These are phyloP conservation scores for Castor canadensis DNA, from an alignment of 2,113 vertebrate genomes.

Conservation along the genomic window DNA sequence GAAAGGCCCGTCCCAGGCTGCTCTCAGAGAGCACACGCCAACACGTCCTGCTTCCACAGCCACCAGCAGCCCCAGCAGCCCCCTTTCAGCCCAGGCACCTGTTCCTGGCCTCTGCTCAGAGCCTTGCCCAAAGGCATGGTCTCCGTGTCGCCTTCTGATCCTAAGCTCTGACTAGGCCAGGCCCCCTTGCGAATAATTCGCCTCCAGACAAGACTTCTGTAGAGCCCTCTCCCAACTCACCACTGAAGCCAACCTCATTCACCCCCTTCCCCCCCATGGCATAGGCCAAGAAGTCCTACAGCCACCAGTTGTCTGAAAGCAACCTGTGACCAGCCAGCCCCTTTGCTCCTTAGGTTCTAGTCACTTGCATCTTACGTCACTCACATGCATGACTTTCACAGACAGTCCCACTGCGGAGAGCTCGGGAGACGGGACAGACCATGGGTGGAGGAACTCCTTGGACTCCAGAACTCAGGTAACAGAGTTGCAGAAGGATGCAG, in stretches of 20 bases:
- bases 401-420: background rate
- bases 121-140: background rate
- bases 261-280: background rate
- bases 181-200: background rate
- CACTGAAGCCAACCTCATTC: background rate
- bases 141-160: background rate
- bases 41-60: background rate
- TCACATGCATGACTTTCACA: background rate
- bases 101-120: background rate
- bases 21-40: background rate
- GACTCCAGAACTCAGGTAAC: background rate
- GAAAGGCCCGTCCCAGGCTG: background rate
- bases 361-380: background rate
- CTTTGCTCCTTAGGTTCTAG: background rate
- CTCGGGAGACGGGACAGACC: background rate
- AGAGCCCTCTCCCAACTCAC: background rate
- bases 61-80: background rate
- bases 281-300: background rate
- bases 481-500: slow-evolving; percentile 10
- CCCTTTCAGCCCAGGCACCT: background rate
- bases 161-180: background rate
- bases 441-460: background rate
- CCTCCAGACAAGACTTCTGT: background rate
- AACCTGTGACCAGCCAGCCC: background rate
- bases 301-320: background rate